phyloP scores from a whole-genome alignment of 2,797 vertebrate species.

The Pelodytes ibericus region DNA sequence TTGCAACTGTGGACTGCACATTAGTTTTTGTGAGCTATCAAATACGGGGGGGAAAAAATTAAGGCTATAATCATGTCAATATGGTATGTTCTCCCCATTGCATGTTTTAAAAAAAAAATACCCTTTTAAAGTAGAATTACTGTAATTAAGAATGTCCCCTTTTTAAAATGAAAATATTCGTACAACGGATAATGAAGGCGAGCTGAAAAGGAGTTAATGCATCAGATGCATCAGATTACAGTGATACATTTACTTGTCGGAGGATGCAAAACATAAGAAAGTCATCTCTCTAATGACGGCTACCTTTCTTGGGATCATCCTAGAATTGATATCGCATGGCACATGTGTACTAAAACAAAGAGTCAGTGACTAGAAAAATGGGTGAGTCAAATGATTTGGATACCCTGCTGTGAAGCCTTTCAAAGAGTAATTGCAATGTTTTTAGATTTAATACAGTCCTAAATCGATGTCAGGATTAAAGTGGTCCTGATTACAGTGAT shows the following conservation, averaged over 20 bases:
- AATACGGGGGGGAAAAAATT: too few species aligned
- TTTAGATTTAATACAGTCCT: slow-evolving; percentile 57
- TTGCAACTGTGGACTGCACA: too few species aligned
- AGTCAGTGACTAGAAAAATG: slow-evolving; percentile 55
- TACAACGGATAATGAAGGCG: background rate
- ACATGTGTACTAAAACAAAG: slow-evolving; percentile 54
- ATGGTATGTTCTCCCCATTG: too few species aligned
- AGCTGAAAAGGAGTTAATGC: slow-evolving; percentile 4
- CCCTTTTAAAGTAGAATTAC: too few species aligned
- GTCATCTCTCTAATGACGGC: slow-evolving; percentile 7
- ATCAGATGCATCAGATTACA: background rate
- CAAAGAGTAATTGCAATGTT: slow-evolving; percentile 57
- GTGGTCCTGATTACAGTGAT: slow-evolving; percentile 58
- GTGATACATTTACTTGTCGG: slow-evolving; percentile 12
- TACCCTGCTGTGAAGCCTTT: slow-evolving; percentile 54
- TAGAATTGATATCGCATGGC: slow-evolving; percentile 23
- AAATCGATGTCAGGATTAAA: slow-evolving; percentile 58
- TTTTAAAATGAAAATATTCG: background rate
- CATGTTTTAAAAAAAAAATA: too few species aligned
- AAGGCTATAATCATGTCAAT: too few species aligned
- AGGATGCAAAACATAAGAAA: slow-evolving; percentile 6
- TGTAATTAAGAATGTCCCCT: too few species aligned
- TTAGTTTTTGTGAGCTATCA: too few species aligned
- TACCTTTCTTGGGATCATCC: slow-evolving; percentile 21
- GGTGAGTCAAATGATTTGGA: slow-evolving; percentile 56